Conservation (phyloP, 2,113 vertebrate genomes). For the Sinocyclocheilus anophthalmus region DNA sequence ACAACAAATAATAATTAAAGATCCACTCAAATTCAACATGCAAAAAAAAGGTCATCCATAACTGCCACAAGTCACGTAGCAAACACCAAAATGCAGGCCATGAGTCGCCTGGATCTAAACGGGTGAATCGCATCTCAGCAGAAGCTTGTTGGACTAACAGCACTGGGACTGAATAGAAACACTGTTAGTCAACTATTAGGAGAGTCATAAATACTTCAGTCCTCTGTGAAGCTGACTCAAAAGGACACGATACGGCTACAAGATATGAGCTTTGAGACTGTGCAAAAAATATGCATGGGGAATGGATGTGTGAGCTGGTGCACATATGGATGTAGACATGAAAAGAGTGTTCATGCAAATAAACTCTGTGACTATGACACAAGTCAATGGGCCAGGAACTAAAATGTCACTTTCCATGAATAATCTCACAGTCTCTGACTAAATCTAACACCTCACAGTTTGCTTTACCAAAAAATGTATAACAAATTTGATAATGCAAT, state of each 20-base stretch:
- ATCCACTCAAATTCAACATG: background rate
- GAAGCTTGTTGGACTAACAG: slow-evolving; percentile 21
- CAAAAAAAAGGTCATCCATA: background rate
- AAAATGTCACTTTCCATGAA: too few species aligned
- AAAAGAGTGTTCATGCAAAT: background rate
- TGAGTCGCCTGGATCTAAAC: background rate
- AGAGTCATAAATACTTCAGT: slow-evolving; percentile 47
- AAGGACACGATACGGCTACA: background rate
- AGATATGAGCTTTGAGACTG: background rate
- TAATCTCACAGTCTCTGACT: too few species aligned
- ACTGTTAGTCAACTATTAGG: slow-evolving; percentile 43
- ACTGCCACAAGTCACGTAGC: background rate
- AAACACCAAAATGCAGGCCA: background rate
- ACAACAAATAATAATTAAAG: background rate
- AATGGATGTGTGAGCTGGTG: background rate
- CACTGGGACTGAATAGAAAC: slow-evolving; percentile 37
- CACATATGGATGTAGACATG: background rate
- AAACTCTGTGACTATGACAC: background rate
- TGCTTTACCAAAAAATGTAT: too few species aligned
- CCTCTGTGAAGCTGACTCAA: background rate
- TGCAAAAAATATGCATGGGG: background rate
- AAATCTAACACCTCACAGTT: too few species aligned
- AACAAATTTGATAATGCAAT: too few species aligned
- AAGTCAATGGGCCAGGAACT: background rate
- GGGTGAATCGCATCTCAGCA: background rate